These are phyloP conservation scores for Diplodus sargus DNA, from an alignment of 2,797 vertebrate species.

Conservation along the genomic window DNA sequence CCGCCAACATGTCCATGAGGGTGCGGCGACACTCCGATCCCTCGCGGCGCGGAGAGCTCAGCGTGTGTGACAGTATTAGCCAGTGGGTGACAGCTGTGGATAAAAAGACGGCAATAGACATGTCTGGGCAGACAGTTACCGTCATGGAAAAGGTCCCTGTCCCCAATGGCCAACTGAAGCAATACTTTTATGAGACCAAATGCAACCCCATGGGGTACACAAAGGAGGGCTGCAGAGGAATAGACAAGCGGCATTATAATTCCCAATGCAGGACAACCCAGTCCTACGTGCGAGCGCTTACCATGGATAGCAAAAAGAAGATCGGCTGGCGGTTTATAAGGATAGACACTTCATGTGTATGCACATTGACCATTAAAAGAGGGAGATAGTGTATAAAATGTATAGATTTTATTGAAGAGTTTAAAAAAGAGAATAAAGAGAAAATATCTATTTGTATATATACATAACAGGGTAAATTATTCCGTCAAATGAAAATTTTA, in stretches of 20 bases:
- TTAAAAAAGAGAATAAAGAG: conserved; percentile 93
- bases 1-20: conserved; percentile 99
- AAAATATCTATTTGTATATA: conserved; percentile 99
- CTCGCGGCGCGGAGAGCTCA: conserved; percentile 96
- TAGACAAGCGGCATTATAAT: conserved; percentile 99
- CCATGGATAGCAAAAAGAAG: conserved; percentile 99
- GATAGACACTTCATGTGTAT: conserved; percentile 99
- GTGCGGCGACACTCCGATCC: conserved; percentile 98
- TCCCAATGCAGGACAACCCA: conserved; percentile 99
- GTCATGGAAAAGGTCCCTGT: conserved; percentile 99
- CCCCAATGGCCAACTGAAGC: conserved; percentile 99
- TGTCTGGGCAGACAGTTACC: conserved; percentile 98
- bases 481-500: conserved; percentile 99
- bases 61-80: conserved; percentile 99
- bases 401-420: conserved; percentile 99
- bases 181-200: conserved; percentile 99
- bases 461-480: conserved; percentile 99
- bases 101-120: conserved; percentile 99
- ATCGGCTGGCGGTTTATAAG: conserved; percentile 99
- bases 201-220: conserved; percentile 99
- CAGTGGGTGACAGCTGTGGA: conserved; percentile 99
- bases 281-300: conserved; percentile 98
- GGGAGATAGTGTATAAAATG: conserved; percentile 99
- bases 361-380: conserved; percentile 99
- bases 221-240: conserved; percentile 99